Base-by-base conservation (phyloP, 2,113 vertebrate species). In the Falcunculus frontatus region DNA sequence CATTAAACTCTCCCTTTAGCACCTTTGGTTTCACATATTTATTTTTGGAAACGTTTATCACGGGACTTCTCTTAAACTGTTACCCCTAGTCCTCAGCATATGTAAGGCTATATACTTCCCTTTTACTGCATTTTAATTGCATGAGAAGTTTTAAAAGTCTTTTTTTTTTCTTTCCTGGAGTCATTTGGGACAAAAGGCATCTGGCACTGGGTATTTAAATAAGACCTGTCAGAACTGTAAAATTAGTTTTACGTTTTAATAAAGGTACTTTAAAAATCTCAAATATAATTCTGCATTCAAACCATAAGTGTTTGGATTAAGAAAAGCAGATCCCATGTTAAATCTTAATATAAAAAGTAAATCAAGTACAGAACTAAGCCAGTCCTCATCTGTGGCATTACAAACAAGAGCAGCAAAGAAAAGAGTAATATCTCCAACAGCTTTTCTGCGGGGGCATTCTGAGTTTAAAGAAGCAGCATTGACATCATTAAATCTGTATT, bases 181-280 rank as follows among this genome's bases (percentile, higher is more conserved):
- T 67, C 88, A 89, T 75, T 75, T 86, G 92, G 80, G 95, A 94
- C 90, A 96, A 90, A 92, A 93, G 68, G 85, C 87, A 93, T 89
- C 90, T 94, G 90, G 90, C 93, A 87, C 73, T 73, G 37, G 46
- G 75, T 81, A 93, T 81, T 95, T 92, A 93, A 91, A 92, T 90
- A 81, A 95, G 93, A 91, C 80, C 83, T 92, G 80, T 87, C 79
- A 96, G 88, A 87, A 90, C 73, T 30, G 35, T 95, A 95, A 96
- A 95, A 96, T 96, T 96, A 95, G 73, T 89, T 96, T 95, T 90
- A 92, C 0, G 4, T 85, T 97, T 93, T 87, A 90, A 96, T 94
- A 96, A 96, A 93, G 78, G 76, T 68, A 49, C 88, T 92, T 95
- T 86, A 55, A 96, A 90, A 95, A 94, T 90, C 87, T 95, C 89